Evolutionary conservation across 2,888 invertebrate genomes (phyloP), one percentile per base, ranked within the genome.

Genomic region (Latrodectus hesperus): DNA sequence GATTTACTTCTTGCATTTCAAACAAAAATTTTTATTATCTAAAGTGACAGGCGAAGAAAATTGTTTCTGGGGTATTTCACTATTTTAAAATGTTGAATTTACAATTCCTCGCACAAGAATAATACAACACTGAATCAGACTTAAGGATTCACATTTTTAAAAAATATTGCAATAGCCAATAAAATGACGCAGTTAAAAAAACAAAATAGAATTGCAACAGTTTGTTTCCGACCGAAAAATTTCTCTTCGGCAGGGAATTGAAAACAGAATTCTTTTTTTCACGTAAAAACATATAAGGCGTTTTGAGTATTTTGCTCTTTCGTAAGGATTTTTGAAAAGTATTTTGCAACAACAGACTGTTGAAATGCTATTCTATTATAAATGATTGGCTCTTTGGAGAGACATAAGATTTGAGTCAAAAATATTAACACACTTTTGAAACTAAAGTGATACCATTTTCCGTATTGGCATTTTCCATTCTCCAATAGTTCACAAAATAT

Each of bases 311-410:
- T 81, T 81, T 81, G 74, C 74, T 81, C 72, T 72, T 80, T 80
- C 53, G 26, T 55, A 60, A 22, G 53, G 52, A 81, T 81, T 81
- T 74, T 53, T 55, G 73, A 55, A 73, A 52, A n/a, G 67, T 67
- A 67, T 81, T 81, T 81, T 67, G 74, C 73, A 55, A 74, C 81
- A 73, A 81, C 73, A 73, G 74, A 81, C 67, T 81, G 81, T 81
- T 67, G 67, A 81, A 81, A 81, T 74, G 73, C 22, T 67, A 26
- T 52, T 22, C 51, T 81, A 67, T 74, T 67, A 67, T 74, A 74
- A 67, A 67, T 81, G 67, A 81, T 81, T 74, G 73, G 65, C 38
- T 26, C n/a, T 53, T 12, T 11, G n/a, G 71, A 16, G n/a, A 51
- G 38, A 49, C 10, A 53, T 38, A 38, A 38, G 38, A 38, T 38